Conservation (phyloP, 64 coral and sea anemone genomes). For the Catalaphyllia jardinei region DNA sequence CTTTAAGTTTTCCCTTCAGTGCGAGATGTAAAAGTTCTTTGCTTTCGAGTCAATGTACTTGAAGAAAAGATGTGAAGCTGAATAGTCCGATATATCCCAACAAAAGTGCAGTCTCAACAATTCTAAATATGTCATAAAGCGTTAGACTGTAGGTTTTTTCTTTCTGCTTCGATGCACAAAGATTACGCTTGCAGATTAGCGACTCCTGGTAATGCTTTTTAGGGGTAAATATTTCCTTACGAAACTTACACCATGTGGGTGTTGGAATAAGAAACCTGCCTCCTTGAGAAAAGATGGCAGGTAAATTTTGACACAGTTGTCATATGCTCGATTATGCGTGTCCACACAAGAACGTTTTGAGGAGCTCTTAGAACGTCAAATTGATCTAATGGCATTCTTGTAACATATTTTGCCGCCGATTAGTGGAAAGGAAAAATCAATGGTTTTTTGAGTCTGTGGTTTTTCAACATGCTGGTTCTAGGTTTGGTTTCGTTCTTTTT, state of each 20-base stretch:
- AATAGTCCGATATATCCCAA: neutral
- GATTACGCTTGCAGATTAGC: neutral
- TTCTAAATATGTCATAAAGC: neutral
- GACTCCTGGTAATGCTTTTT: neutral
- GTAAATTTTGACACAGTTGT: neutral
- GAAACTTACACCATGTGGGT: neutral
- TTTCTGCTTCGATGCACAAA: neutral
- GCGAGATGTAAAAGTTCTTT: neutral
- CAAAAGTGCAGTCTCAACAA: neutral
- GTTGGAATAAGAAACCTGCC: constrained; percentile 10
- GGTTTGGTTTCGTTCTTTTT: no score
- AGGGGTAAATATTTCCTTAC: constrained; percentile 8
- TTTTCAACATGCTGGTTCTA: no score
- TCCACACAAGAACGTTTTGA: neutral
- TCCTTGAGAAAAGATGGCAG: neutral
- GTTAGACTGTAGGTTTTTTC: no score
- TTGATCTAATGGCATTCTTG: neutral
- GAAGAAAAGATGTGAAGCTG: neutral
- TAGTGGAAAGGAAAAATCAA: no score
- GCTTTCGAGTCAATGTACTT: neutral
- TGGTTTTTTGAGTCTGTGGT: no score
- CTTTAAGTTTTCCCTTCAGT: neutral
- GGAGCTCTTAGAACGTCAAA: neutral
- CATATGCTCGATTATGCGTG: constrained; percentile 10
- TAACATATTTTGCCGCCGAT: neutral